Conservation (phyloP, 2,797 vertebrate genomes). For the Chelon labrosus region DNA sequence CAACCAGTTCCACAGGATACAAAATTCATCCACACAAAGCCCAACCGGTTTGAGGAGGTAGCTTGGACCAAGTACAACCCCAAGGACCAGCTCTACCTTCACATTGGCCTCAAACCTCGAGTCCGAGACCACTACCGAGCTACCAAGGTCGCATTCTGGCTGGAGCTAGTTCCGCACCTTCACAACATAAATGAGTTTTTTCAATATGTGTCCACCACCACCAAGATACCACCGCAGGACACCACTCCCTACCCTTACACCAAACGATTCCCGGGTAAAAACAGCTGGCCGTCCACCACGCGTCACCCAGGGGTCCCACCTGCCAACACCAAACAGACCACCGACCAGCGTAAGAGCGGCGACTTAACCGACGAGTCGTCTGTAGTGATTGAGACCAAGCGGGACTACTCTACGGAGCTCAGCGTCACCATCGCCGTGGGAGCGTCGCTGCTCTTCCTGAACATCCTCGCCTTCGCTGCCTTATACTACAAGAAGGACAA, state of each 20-base stretch:
- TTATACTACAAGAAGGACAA: constrained; percentile 99
- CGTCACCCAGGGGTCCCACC: constrained; percentile 93
- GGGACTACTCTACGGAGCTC: constrained; percentile 95
- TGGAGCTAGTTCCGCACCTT: constrained; percentile 94
- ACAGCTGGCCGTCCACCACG: constrained; percentile 93
- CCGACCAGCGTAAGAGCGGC: constrained; percentile 88
- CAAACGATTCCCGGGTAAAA: constrained; percentile 91
- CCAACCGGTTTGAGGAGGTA: constrained; percentile 97
- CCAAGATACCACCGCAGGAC: constrained; percentile 95
- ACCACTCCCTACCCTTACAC: constrained; percentile 96
- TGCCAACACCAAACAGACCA: constrained; percentile 91
- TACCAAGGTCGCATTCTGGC: constrained; percentile 97
- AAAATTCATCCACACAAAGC: constrained; percentile 98
- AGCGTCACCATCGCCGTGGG: constrained; percentile 96
- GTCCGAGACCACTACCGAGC: constrained; percentile 97
- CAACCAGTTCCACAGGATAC: constrained; percentile 97
- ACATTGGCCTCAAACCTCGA: constrained; percentile 94
- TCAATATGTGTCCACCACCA: constrained; percentile 96
- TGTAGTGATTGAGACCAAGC: constrained; percentile 93
- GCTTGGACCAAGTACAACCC: constrained; percentile 99
- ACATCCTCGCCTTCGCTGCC: constrained; percentile 95
- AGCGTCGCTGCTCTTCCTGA: constrained; percentile 93
- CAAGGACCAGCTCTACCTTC: constrained; percentile 96
- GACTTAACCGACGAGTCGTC: constrained; percentile 88
- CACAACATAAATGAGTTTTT: constrained; percentile 98